Base-by-base conservation (phyloP, 2,797 vertebrate genomes). In the Centropyge bicolor region DNA sequence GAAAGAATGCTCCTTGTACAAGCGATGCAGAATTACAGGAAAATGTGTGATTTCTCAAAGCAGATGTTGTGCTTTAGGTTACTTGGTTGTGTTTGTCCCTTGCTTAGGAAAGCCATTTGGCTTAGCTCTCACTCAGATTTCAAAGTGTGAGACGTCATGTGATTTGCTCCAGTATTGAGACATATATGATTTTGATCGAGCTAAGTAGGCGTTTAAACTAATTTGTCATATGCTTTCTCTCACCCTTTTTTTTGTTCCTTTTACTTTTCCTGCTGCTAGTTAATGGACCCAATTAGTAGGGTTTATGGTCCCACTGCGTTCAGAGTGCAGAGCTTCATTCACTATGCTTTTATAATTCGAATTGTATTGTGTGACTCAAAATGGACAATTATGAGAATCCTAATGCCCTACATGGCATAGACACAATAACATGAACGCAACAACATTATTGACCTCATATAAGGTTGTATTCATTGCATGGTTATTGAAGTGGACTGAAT, bases 201-300 rank as follows among this genome's bases (percentile, higher is more conserved):
- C 49, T 11, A 27, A 66, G 45, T 57, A 63, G 36, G 7, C 36
- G 19, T 67, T 73, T 57, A 46, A 72, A 76, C 46, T 60, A 60
- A 74, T 78, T 75, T 75, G 35, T 68, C 54, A 43, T 70, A 10
- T 78, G 76, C 45, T 82, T 35, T 55, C 43, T 74, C 6, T 56
- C 51, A 51, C 72, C 72, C 63, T 77, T 11, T 45, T 14, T 45
- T 14, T 45, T 4, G 14, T 0, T 45, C 16, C 65, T 27, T 7
- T 76, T 78, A 49, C 70, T 75, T 78, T 78, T 70, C 49, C 68
- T 73, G 9, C 27, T n/a, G 10, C 46, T 76, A 0, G 14, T 51
- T 80, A 61, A 68, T 64, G 27, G 56, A 78, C 20, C 43, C 79
- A 68, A 3, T 64, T n/a, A 49, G 48, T 60, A 54, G 56, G 31